Conservation (phyloP, 2,888 invertebrate species). For the Tineola bisselliella region DNA sequence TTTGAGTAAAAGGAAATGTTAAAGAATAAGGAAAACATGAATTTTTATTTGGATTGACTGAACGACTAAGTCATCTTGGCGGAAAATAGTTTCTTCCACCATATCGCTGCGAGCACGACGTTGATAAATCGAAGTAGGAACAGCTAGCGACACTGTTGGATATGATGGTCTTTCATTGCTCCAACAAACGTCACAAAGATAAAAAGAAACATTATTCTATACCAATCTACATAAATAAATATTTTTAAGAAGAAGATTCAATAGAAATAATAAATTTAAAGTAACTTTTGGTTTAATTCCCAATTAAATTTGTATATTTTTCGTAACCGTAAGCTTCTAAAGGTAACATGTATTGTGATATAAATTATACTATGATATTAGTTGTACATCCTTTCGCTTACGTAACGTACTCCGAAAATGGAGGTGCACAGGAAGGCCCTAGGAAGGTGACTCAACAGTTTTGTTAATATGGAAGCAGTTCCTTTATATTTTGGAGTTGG, state of each 20-base stretch:
- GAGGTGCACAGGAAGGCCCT: slow-evolving; percentile 9
- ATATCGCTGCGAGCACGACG: slow-evolving; percentile 26
- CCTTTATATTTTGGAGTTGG: slow-evolving; percentile 6
- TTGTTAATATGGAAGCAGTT: slow-evolving; percentile 6
- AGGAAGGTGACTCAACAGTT: slow-evolving; percentile 10
- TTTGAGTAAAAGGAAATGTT: background rate
- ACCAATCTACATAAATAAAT: background rate
- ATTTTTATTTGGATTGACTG: background rate
- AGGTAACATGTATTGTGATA: background rate
- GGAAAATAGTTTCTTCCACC: background rate
- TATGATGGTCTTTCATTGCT: slow-evolving; percentile 27
- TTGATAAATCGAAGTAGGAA: slow-evolving; percentile 52
- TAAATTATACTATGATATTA: background rate
- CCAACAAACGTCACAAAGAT: background rate
- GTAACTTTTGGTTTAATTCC: too few relatives aligned
- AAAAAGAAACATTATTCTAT: background rate
- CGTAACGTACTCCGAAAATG: slow-evolving; percentile 7
- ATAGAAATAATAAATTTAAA: too few relatives aligned
- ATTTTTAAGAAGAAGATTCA: background rate
- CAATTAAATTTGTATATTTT: too few relatives aligned
- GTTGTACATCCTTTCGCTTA: background rate
- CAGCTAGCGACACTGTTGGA: slow-evolving; percentile 36
- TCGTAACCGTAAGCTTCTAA: background rate
- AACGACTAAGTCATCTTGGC: background rate
- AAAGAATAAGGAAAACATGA: background rate